These are phyloP conservation scores for Gopherus evgoodei DNA, from an alignment of 2,113 vertebrate species.

Conservation along the genomic window DNA sequence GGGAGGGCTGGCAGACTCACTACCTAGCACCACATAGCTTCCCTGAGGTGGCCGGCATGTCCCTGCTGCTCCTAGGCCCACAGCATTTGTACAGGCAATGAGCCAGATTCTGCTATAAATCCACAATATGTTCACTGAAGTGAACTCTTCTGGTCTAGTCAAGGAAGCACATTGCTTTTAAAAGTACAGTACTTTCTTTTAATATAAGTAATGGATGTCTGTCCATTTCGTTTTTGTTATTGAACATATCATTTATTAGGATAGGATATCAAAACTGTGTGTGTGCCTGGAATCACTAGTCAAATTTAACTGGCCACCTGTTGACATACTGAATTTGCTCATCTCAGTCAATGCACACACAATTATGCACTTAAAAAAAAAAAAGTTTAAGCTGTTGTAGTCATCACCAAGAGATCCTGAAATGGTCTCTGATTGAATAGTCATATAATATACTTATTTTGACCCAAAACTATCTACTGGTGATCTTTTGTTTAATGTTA, in stretches of 20 bases:
- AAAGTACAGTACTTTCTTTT: neutral
- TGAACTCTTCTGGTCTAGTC: neutral
- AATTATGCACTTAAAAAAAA: neutral
- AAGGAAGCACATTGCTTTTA: neutral
- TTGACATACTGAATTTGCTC: neutral
- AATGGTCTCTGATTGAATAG: neutral
- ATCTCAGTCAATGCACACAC: neutral
- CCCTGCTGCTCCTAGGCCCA: too few relatives aligned
- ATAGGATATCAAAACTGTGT: neutral
- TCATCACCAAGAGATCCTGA: neutral
- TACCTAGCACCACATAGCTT: too few relatives aligned
- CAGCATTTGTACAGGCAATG: neutral
- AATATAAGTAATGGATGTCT: neutral
- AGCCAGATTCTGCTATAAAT: neutral
- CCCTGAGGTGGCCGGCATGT: too few relatives aligned
- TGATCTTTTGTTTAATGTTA: neutral
- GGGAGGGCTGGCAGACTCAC: too few relatives aligned
- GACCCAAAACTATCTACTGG: too few relatives aligned
- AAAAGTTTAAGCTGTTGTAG: neutral
- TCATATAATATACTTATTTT: neutral
- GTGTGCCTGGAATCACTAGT: neutral
- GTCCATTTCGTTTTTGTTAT: neutral
- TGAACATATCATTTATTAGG: neutral
- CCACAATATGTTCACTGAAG: neutral
- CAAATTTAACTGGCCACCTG: neutral